A percentile compares a stretch with the other conserved stretches of the same genome.
Conservation (phyloP, 1,140 invertebrate genomes). For the Rhyzopertha dominica region DNA sequence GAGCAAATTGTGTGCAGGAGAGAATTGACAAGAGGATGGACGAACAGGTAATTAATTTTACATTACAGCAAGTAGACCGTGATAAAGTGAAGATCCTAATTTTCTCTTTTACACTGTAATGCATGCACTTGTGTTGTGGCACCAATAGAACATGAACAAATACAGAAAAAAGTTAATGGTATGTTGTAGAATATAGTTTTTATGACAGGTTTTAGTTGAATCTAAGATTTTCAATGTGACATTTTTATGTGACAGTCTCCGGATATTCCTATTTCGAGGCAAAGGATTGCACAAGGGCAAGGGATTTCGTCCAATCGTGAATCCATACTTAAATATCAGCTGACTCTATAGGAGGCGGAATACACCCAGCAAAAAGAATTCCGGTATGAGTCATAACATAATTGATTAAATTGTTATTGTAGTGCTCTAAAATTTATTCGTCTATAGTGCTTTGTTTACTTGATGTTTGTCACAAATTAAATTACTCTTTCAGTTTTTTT, state of each 20-base stretch:
- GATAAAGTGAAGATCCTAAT: no score
- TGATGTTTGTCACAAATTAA: no score
- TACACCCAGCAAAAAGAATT: slow-evolving; percentile 74
- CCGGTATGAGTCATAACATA: slow-evolving; percentile 53
- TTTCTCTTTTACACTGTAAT: no score
- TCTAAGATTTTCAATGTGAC: slow-evolving; percentile 45
- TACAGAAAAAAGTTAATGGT: slow-evolving; percentile 3
- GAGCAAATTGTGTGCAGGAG: slow-evolving; percentile 21
- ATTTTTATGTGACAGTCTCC: slow-evolving; percentile 45
- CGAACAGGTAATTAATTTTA: no score
- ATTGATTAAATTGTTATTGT: no score
- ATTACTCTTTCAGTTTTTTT: slow-evolving; percentile 68
- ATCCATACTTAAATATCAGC: slow-evolving; percentile 71
- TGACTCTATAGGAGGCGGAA: slow-evolving; percentile 74
- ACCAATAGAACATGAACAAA: slow-evolving; percentile 8
- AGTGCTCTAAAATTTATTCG: no score
- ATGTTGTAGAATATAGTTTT: slow-evolving; percentile 9
- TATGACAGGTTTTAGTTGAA: slow-evolving; percentile 17
- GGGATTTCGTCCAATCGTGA: slow-evolving; percentile 71
- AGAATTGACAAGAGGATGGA: no score
- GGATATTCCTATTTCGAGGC: slow-evolving; percentile 55
- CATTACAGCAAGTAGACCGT: no score
- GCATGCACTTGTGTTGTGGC: no score
- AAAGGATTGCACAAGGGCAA: slow-evolving; percentile 60
- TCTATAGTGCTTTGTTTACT: no score